Evolutionary conservation across 2,797 vertebrate genomes (phyloP), one percentile per base, ranked within the genome.

Genomic region (Hafferia zeledoni): DNA sequence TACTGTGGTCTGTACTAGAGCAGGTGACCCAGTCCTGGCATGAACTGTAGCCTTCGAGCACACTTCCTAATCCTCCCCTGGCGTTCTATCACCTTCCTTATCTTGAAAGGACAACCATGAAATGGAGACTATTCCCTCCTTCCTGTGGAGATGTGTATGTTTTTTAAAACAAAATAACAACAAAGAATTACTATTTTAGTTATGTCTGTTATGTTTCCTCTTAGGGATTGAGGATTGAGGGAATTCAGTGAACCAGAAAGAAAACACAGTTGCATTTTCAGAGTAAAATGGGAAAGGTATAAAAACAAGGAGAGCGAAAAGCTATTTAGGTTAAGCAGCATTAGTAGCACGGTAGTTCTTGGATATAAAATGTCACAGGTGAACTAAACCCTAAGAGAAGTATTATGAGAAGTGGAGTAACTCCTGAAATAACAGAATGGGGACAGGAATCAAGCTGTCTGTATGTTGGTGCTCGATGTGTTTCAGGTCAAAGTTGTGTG

Each of bases 181-280:
- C 13, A 18, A 37, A 19, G 81, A 50, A 49, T 33, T 50, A 53
- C 31, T 43, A 81, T 90, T 81, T 70, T 46, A 61, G 41, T 87
- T 89, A 41, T 46, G 41, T 67, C 5, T 3, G 67, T 76, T 86
- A 33, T 74, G 33, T 87, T 94, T 90, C 69, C 72, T 91, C 67
- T n/a, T 31, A 86, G 83, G 79, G 39, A 49, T 0, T 46, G 71
- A 75, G 85, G 43, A 89, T 49, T 89, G 83, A 95, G 74, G 56
- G 85, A 90, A 95, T 43, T 80, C 94, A 83, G 53, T 85, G 92
- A 95, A 91, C 49, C 83, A 87, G 93, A 92, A 95, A 96, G 69
- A 19, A 94, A 95, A 94, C 22, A 55, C 1, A 8, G 90, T 92
- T 94, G 65, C 74, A 55, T 90, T 83, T 70, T 88, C 46, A 10